Percentiles rank a stretch among this genome's conserved stretches.
These are phyloP conservation scores for Drosophila nr. fundita DNA, from an alignment of 2,888 invertebrate genomes.

Conservation along the genomic window DNA sequence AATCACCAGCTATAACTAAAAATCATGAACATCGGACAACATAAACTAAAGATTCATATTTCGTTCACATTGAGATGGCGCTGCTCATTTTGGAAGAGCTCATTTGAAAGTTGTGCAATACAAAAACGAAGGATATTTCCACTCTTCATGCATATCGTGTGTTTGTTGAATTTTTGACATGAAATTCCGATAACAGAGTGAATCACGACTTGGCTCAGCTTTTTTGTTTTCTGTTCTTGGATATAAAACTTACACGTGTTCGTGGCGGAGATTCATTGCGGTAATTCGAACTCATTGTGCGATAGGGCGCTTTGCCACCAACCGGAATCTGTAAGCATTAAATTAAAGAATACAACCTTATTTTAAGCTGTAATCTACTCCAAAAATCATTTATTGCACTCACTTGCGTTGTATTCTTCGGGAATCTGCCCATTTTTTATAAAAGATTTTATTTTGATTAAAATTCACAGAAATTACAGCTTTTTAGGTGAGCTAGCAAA, in stretches of 20 bases:
- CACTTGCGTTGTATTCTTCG: not conserved
- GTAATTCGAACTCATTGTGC: no score
- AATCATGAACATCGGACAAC: not conserved
- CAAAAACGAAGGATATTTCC: not conserved
- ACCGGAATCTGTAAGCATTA: not conserved
- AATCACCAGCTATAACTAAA: no score
- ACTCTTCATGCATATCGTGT: not conserved
- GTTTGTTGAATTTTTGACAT: not conserved
- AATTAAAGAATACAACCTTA: not conserved
- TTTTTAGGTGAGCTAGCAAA: not conserved
- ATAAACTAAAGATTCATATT: not conserved
- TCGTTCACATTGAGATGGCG: not conserved
- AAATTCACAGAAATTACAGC: not conserved
- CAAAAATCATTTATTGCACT: not conserved
- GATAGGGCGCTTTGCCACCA: not conserved
- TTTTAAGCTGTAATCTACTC: not conserved
- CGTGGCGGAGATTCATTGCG: not conserved
- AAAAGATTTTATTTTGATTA: not conserved
- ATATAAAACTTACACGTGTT: constrained; percentile 14
- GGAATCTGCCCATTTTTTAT: not conserved
- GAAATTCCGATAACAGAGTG: not conserved
- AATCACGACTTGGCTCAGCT: not conserved
- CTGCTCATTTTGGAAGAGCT: not conserved
- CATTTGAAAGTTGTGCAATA: not conserved
- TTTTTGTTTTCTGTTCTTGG: not conserved